Evolutionary conservation across 2,888 invertebrate genomes (phyloP).

Genomic region (Dexiosoma caninum): DNA sequence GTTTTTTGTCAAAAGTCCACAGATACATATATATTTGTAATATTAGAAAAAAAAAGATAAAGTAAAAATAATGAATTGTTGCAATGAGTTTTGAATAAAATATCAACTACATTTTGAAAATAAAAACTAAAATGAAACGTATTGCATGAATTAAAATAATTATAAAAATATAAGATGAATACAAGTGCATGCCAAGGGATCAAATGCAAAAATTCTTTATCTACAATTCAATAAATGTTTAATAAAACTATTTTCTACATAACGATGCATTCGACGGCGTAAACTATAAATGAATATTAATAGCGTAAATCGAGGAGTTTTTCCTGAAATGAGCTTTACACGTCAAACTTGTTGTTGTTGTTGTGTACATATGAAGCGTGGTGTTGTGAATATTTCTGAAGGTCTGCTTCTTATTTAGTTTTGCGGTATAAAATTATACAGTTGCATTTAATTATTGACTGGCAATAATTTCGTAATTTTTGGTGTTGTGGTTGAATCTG

Average conservation of each 20-base stretch:
- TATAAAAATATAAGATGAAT: constrained; percentile 10
- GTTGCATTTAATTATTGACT: constrained; percentile 65
- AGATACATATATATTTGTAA: too few relatives aligned
- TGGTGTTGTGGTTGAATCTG: constrained; percentile 65
- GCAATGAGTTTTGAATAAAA: constrained; percentile 37
- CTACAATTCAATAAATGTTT: constrained; percentile 36
- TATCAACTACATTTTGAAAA: constrained; percentile 36
- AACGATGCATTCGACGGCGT: constrained; percentile 14
- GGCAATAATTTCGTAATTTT: constrained; percentile 73
- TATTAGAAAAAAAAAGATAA: not conserved
- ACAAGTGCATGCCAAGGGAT: constrained; percentile 29
- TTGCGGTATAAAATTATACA: not conserved
- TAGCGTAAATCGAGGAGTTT: constrained; percentile 8
- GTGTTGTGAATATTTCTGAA: not conserved
- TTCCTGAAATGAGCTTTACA: not conserved
- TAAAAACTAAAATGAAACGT: constrained; percentile 42
- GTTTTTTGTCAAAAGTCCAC: too few relatives aligned
- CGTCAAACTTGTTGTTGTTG: too few relatives aligned
- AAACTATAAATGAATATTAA: constrained; percentile 26
- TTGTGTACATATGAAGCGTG: not conserved
- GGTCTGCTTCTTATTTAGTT: constrained; percentile 15
- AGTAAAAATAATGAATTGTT: constrained; percentile 36
- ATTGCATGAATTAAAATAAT: constrained; percentile 31
- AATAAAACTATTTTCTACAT: constrained; percentile 8
- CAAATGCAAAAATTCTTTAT: constrained; percentile 22